Base-by-base conservation (phyloP, 2,797 vertebrate species). In the Zalophus californianus region DNA sequence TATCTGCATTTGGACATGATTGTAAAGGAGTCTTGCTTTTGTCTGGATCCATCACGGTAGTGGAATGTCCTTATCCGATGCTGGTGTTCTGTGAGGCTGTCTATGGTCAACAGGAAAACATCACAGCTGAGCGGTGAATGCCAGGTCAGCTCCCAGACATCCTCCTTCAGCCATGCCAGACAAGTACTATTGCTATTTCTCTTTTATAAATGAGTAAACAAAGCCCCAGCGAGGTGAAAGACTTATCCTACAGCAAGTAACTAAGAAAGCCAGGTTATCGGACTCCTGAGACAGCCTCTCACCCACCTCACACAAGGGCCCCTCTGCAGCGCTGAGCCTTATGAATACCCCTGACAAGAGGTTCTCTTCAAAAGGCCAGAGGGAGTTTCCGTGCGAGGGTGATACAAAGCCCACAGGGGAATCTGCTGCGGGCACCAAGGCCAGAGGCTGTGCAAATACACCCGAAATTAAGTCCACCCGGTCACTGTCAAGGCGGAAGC, bases 111-210 rank as follows among this genome's bases (percentile, higher is more conserved):
- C 3, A 54, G 48, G 79, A 54, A 32, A 70, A 18, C n/a, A 7
- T 7, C 9, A 3, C 1, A 1, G 64, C 35, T 72, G 13, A 15
- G 4, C 27, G n/a, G 4, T 4, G 25, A 16, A 11, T 0, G 4
- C 10, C 12, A n/a, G 11, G 25, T 70, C 20, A 48, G 29, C 70
- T 85, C 41, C 92, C 32, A 21, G n/a, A 3, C 14, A 2, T 90
- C 58, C 64, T 20, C 54, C 50, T 20, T 62, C 60, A 52, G 32
- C 15, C n/a, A 41, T 41, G 18, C 32, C n/a, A n/a, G 21, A 50
- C 0, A 88, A 13, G 18, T 16, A 25, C 56, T 54, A 16, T 29
- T 21, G 10, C 9, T 38, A 9, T 68, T 73, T 87, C 21, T 52
- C 35, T 79, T 73, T 62, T 15, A 23, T 3, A 73, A 78, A 54